A percentile compares a stretch with the other conserved stretches of the same genome.
These are phyloP conservation scores for Nerophis lumbriciformis DNA, from an alignment of 2,113 vertebrate species.

Conservation along the genomic window DNA sequence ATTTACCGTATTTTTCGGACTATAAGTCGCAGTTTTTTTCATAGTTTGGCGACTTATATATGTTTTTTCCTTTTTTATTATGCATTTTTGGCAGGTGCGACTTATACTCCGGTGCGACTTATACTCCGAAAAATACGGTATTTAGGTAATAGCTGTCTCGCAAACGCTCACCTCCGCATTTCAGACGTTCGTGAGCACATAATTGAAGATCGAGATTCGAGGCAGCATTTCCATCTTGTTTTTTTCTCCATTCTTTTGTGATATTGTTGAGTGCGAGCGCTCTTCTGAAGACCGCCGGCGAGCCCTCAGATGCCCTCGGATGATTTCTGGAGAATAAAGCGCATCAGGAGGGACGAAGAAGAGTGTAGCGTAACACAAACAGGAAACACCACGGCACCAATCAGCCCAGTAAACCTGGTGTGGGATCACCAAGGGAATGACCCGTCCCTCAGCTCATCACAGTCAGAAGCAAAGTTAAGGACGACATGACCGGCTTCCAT, in stretches of 20 bases:
- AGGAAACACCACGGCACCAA: conserved; percentile 33
- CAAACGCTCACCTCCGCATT: background rate
- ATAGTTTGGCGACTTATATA: too few species aligned
- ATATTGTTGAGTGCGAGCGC: conserved; percentile 5
- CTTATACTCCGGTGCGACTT: too few species aligned
- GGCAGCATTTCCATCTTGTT: conserved; percentile 28
- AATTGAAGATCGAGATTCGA: conserved; percentile 45
- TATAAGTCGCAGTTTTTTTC: too few species aligned
- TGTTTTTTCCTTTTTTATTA: too few species aligned
- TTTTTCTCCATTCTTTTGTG: conserved; percentile 6
- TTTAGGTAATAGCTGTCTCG: background rate
- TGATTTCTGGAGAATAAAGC: conserved; percentile 15
- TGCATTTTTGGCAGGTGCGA: too few species aligned
- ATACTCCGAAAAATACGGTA: too few species aligned
- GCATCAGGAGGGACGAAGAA: conserved; percentile 17
- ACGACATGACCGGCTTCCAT: conserved; percentile 45
- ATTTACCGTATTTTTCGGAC: too few species aligned
- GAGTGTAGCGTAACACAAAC: conserved; percentile 1
- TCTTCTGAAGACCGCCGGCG: background rate
- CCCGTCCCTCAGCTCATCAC: conserved; percentile 60
- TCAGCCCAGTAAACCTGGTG: conserved; percentile 50
- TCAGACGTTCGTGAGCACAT: conserved; percentile 21
- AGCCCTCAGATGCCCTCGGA: conserved; percentile 26
- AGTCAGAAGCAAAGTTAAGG: conserved; percentile 51
- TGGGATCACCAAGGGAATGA: conserved; percentile 53